Evolutionary conservation across 2,888 invertebrate genomes (phyloP), one percentile per base, ranked within the genome.

Genomic region (Serripes groenlandicus): DNA sequence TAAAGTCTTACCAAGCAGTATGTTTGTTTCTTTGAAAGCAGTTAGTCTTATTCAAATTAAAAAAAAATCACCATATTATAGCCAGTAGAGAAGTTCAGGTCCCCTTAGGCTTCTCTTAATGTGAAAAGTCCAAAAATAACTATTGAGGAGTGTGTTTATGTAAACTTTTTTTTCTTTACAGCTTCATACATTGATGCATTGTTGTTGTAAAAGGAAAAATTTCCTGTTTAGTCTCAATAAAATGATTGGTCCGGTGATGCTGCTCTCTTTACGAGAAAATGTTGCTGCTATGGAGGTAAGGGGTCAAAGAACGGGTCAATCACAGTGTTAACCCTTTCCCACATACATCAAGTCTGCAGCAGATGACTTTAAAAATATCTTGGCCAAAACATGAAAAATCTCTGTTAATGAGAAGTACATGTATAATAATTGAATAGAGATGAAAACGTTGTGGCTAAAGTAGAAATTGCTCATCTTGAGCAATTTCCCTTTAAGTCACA

Each of bases 201-300:
- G 97, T 92, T 97, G 97, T 93, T 97, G 96, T 91, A 96, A 96
- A 91, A 95, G 97, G 88, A 97, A 97, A 94, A 96, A 96, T 89
- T 97, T 97, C 91, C 95, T 96, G 79, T 96, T 96, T 90, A 95
- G 96, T 92, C 96, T 96, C 93, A 96, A 96, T 87, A 97, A 97
- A 92, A 95, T 97, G 89, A 96, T 97, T 42, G 96, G 96, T 0
- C 97, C 97, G 85, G 97, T 97, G 88, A 96, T 97, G 94, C 94
- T 97, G 86, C 95, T 97, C 86, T 97, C 97, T 0, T 95, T 97
- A 83, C 95, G 97, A 80, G 97, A 96, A 92, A 94, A 94, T 87
- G 90, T 93, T 96, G 93, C 94, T 54, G 94, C 95, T 34, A 94
- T 95, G 92, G 94, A 95, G 91, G 95, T 95, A 75, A 81, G 68